These are phyloP conservation scores for Gasterosteus nipponicus DNA, from an alignment of 2,113 vertebrate species.

Conservation along the genomic window DNA sequence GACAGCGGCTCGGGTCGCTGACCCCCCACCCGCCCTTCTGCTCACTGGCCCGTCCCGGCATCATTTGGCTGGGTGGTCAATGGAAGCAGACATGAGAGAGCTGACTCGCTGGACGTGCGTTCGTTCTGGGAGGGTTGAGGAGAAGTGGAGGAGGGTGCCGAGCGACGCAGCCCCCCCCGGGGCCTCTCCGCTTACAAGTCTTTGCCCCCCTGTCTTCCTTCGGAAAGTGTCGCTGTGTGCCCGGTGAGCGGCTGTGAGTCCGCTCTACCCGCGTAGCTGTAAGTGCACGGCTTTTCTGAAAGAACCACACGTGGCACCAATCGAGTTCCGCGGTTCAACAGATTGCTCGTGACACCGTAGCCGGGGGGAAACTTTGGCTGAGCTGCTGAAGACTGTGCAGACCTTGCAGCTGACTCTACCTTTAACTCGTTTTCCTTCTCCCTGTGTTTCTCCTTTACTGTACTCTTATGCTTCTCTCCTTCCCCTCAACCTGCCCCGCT, in stretches of 20 bases:
- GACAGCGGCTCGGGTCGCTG: slow-evolving; percentile 1
- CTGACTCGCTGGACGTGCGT: slow-evolving; percentile 21
- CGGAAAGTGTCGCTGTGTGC: slow-evolving; percentile 8
- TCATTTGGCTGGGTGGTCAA: slow-evolving; percentile 27
- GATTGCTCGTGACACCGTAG: not conserved
- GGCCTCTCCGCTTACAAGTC: slow-evolving; percentile 71
- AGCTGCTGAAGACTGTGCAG: not conserved
- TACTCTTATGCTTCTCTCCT: slow-evolving; percentile 11
- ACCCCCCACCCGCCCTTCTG: slow-evolving; percentile 11
- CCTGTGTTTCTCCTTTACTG: slow-evolving; percentile 11
- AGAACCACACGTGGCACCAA: not conserved
- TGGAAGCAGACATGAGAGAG: not conserved
- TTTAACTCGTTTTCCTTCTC: slow-evolving; percentile 5
- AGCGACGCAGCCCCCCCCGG: slow-evolving; percentile 65
- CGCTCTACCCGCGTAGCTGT: not conserved
- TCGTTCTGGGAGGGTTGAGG: slow-evolving; percentile 39
- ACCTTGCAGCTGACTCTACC: not conserved
- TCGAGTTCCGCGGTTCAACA: slow-evolving; percentile 14
- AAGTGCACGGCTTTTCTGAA: not conserved
- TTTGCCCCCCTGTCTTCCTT: slow-evolving; percentile 64
- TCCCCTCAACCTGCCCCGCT: slow-evolving; percentile 14
- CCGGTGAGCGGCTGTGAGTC: not conserved
- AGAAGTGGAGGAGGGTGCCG: slow-evolving; percentile 49
- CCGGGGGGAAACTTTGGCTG: not conserved
- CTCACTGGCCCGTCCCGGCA: not conserved